These are phyloP conservation scores for Lasioglossum leucozonium DNA, from an alignment of 2,888 invertebrate genomes.

Conservation along the genomic window DNA sequence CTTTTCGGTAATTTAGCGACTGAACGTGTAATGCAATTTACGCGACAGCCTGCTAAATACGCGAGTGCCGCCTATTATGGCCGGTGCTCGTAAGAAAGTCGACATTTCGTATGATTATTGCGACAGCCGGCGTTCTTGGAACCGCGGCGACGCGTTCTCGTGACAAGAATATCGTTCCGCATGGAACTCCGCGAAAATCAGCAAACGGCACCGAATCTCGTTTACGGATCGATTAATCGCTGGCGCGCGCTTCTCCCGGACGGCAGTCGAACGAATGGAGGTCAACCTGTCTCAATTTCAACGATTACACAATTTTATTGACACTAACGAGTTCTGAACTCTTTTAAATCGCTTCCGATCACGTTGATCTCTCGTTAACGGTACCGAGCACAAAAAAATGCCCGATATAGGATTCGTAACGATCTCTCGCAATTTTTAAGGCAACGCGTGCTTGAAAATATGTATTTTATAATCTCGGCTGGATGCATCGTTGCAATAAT, in stretches of 20 bases:
- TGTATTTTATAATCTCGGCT: no score
- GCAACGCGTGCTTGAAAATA: no score
- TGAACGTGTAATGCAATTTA: conserved; percentile 54
- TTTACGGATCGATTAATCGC: not conserved
- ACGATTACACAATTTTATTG: no score
- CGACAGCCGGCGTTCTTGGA: conserved; percentile 49
- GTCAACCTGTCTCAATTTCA: not conserved
- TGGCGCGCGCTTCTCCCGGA: not conserved
- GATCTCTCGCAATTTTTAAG: no score
- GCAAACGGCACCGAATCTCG: not conserved
- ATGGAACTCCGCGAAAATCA: conserved; percentile 21
- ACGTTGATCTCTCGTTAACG: no score
- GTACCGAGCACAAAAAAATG: no score
- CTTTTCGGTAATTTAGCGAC: conserved; percentile 62
- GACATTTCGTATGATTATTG: conserved; percentile 55
- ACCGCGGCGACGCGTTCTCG: conserved; percentile 18
- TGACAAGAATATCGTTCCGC: conserved; percentile 35
- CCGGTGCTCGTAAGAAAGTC: conserved; percentile 35
- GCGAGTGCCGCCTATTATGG: conserved; percentile 40
- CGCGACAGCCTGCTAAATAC: conserved; percentile 51
- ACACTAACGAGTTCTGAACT: not conserved
- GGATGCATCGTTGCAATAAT: no score
- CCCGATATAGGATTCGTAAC: no score
- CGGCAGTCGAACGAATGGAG: not conserved
- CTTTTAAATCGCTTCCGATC: not conserved